A percentile compares a stretch with the other conserved stretches of the same genome.
Evolutionary conservation across 2,888 invertebrate species (phyloP).

Genomic region (Sphinx pinastri): DNA sequence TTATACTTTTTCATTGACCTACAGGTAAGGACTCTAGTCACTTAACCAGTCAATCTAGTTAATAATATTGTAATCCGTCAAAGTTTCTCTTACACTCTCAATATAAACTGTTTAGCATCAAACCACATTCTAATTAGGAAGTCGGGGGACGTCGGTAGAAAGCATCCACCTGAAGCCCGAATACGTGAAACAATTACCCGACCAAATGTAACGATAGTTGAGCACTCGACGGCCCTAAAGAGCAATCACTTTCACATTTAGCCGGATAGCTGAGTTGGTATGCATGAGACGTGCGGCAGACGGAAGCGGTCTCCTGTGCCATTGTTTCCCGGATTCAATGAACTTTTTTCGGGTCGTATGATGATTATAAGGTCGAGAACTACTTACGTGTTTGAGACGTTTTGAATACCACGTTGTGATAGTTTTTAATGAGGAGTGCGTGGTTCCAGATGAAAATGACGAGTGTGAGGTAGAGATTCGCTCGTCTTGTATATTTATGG

Average conservation of each 20-base stretch:
- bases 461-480: no score
- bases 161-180: slow-evolving; percentile 24
- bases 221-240: slow-evolving; percentile 9
- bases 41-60: no score
- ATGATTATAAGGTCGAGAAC: slow-evolving; percentile 38
- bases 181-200: slow-evolving; percentile 30
- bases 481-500: no score
- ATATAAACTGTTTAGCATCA: slow-evolving; percentile 8
- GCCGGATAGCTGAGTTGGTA: slow-evolving; percentile 54
- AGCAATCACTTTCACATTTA: slow-evolving; percentile 43
- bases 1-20: no score
- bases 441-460: not conserved
- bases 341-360: slow-evolving; percentile 67
- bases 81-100: not conserved
- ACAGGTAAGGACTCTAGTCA: no score
- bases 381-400: slow-evolving; percentile 21
- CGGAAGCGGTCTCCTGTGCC: slow-evolving; percentile 61
- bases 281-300: slow-evolving; percentile 61
- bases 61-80: not conserved
- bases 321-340: slow-evolving; percentile 75
- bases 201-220: slow-evolving; percentile 16
- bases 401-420: not conserved
- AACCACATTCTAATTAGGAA: slow-evolving; percentile 24
- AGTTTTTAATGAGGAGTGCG: not conserved
- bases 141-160: slow-evolving; percentile 21